Evolutionary conservation across 2,888 invertebrate genomes (phyloP), one percentile per base, ranked within the genome.

Genomic region (Acanthacorydalis orientalis): DNA sequence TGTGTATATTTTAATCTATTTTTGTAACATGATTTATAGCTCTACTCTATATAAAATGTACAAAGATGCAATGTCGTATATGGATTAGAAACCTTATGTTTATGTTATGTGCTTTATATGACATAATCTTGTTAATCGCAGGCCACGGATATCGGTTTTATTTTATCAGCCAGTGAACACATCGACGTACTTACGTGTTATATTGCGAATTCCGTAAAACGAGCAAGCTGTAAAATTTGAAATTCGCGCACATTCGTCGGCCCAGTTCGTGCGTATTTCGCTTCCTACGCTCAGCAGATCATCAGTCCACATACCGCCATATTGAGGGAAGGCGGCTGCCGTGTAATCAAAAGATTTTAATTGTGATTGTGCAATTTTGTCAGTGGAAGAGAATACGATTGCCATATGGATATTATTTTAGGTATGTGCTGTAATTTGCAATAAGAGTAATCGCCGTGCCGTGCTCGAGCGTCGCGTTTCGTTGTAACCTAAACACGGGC

Each of bases 311-410:
- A 69, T 73, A 74, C 74, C 78, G 79, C 79, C 79, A 80, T 80
- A 77, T 79, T 79, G 77, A 75, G 70, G 72, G 62, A 75, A 78
- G 78, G 77, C 78, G 78, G 77, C 76, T 75, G 76, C 76, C 73
- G 72, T 74, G 70, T 70, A 69, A 69, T 69, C 70, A 67, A 69
- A 70, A 54, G 53, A 51, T 53, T 53, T 59, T 59, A 54, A 50
- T 56, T 57, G 60, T 60, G 58, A 59, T 59, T 60, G 60, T 61
- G 60, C 60, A 58, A 59, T 62, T 57, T 59, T 55, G 57, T 53
- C 53, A 54, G 50, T 49, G 48, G 48, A 44, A 41, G 32, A 50
- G 44, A 35, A 51, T 44, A 46, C 33, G 44, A 48, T 49, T 69
- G 67, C 70, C 70, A 69, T 71, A 71, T 71, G 71, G 72, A 71